phyloP scores from a whole-genome alignment of 2,113 vertebrate species.

The Callospermophilus lateralis region DNA sequence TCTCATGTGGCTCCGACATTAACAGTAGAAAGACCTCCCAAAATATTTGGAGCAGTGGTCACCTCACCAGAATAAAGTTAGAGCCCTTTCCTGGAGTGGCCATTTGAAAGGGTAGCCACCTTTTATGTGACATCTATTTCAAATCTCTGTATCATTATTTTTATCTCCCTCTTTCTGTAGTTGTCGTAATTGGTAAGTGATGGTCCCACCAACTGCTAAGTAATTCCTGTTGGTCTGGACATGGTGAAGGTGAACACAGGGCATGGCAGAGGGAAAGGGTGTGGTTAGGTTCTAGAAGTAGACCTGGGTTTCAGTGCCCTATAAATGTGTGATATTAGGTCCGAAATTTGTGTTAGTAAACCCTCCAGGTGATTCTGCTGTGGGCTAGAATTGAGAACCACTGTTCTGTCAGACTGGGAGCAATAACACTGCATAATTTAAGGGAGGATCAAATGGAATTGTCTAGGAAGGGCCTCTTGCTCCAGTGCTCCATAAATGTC shows the following conservation, averaged over 20 bases:
- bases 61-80: background rate
- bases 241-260: background rate
- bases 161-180: background rate
- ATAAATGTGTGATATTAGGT: background rate
- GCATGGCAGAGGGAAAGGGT: too few relatives aligned
- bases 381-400: background rate
- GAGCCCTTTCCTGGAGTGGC: background rate
- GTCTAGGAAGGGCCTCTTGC: background rate
- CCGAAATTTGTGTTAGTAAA: background rate
- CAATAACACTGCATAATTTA: background rate
- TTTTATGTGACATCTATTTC: background rate
- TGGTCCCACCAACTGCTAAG: background rate
- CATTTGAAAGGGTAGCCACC: background rate
- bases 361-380: background rate
- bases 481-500: background rate
- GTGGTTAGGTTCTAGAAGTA: background rate
- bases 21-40: background rate
- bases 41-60: background rate
- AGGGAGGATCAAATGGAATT: background rate
- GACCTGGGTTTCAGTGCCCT: background rate
- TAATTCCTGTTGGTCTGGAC: too few relatives aligned
- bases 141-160: background rate
- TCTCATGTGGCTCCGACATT: conserved; percentile 16
- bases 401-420: background rate
- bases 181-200: background rate